Base-by-base conservation (phyloP, 1,140 invertebrate genomes). In the Drosophila biarmipes region DNA sequence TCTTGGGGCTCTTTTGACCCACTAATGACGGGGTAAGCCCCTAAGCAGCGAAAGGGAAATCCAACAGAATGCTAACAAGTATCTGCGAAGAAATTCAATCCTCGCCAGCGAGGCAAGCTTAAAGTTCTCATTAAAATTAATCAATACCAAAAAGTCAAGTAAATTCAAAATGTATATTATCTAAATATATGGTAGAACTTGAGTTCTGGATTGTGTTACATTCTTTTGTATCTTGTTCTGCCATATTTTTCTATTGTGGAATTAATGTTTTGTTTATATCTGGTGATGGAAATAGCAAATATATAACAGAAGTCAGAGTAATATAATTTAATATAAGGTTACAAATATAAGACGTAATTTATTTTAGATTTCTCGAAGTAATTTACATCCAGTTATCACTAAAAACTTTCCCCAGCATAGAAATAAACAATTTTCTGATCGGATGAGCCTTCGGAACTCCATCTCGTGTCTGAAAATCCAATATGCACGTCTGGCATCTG, bases 11-110 rank as follows among this genome's bases (percentile, higher is more conserved):
- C 17, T 12, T 63, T 38, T 69, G 67, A 71, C 67, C 67, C 52
- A 71, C 64, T 69, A 71, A 71, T 69, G 67, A 48, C 66, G 66
- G 49, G 66, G 29, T 67, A 63, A 67, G 63, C 63, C 59, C 63
- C 12, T 59, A 45, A 43, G 54, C 31, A 59, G 35, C 67, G 46
- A 72, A 72, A 72, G 67, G 45, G 35, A 72, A 72, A 72, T 72
- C 54, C 46, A 56, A 72, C 72, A 49, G 45, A 58, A 71, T 42
- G 56, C 49, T 5, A n/a, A 31, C 34, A 21, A 43, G 56, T 37
- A 58, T 42, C 37, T 62, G 24, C 12, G 15, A 6, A 53, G 48
- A 14, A 40, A 29, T 29, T 21, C 14, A 21, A 48, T 15, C n/a
- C 10, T 7, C n/a, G 27, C 34, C 4, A 17, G 35, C n/a, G 11